These are phyloP conservation scores for Amiota mariae DNA, from an alignment of 2,888 invertebrate species.

Conservation along the genomic window DNA sequence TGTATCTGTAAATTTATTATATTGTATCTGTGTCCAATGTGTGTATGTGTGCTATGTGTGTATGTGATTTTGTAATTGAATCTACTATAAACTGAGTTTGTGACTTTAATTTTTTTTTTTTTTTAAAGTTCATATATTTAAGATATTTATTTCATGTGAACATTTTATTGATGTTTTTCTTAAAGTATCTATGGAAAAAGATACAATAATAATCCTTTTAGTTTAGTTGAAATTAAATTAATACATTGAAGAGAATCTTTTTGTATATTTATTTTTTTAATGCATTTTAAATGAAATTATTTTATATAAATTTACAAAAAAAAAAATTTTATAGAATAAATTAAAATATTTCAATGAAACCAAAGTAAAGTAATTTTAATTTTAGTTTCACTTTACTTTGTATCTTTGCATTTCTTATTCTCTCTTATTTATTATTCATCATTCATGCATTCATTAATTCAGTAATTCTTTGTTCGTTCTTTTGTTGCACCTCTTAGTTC, in stretches of 20 bases:
- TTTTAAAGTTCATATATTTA: not conserved
- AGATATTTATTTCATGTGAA: not conserved
- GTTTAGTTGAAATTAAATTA: no score
- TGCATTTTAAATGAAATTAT: no score
- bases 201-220: no score
- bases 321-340: no score
- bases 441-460: not conserved
- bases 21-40: not conserved
- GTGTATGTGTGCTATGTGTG: not conserved
- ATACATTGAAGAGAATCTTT: no score
- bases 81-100: not conserved
- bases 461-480: not conserved
- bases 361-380: no score
- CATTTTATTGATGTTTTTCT: not conserved
- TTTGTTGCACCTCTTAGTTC: not conserved
- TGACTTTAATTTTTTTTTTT: not conserved
- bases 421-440: not conserved
- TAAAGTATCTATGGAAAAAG: not conserved
- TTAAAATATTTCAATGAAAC: no score
- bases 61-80: not conserved
- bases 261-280: no score
- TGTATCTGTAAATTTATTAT: not conserved
- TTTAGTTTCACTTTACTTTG: not conserved
- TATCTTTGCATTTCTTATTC: not conserved
- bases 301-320: no score